Base-by-base conservation (phyloP, 2,797 vertebrate species). In the Aythya fuligula region DNA sequence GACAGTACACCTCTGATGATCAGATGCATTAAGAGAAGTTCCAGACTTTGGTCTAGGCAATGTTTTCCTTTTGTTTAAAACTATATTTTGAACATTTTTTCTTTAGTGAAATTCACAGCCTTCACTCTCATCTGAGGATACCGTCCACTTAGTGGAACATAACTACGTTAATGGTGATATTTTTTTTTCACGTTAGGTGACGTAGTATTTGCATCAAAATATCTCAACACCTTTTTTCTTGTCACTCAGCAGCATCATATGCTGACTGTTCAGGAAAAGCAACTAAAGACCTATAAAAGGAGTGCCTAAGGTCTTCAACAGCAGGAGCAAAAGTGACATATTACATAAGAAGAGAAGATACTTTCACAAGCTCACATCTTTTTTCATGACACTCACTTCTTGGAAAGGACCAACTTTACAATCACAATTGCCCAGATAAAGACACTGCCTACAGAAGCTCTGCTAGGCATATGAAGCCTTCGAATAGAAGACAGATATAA, bases 201-300 rank as follows among this genome's bases (percentile, higher is more conserved):
- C 16, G 67, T 34, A 94, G 49, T 91, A 89, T 67, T 80, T 85
- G 74, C 89, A 94, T 60, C 45, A 72, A 95, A 94, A 86, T 79
- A 70, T 94, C 93, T 95, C 43, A 67, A 54, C 34, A 67, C 38
- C 16, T 34, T 45, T 43, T 86, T 78, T 51, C 86, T 70, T 30
- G 79, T 90, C 86, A 87, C 45, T 95, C 89, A 80, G 64, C 58
- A 90, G 87, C 76, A 96, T 74, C 65, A 87, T 62, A 72, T 69
- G 58, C 56, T 92, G 92, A 87, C n/a, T 67, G n/a, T 60, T 65
- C 80, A 66, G 54, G 39, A 91, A 94, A 85, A 95, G 39, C n/a
- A 93, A 38, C 69, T n/a, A 94, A 65, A 24, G 25, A 82, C 64
- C 67, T 67, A 75, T 0, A 60, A 85, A 92, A 72, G 56, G 45